A percentile compares a stretch with the other conserved stretches of the same genome.
Conservation (phyloP, 2,888 invertebrate species). For the Gandaritis pyraliata region DNA sequence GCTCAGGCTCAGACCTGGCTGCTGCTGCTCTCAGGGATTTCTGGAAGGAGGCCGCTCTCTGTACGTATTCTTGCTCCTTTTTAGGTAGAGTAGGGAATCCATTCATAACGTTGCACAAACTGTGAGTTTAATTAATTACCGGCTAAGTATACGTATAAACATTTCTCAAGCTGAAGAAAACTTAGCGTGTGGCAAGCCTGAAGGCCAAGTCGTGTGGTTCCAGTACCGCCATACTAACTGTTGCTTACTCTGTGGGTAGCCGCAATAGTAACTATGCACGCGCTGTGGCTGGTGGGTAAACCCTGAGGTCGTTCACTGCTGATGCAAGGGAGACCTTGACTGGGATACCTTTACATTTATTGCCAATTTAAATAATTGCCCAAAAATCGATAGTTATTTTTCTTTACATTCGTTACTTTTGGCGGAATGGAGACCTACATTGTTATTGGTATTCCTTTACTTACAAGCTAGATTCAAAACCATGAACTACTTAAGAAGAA, state of each 20-base stretch:
- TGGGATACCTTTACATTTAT: slow-evolving; percentile 20
- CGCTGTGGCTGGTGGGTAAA: slow-evolving; percentile 32
- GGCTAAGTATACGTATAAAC: neutral
- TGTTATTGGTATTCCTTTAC: too few relatives aligned
- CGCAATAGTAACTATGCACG: slow-evolving; percentile 4
- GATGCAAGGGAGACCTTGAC: slow-evolving; percentile 31
- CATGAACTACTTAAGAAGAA: too few relatives aligned
- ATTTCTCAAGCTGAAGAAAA: slow-evolving; percentile 20
- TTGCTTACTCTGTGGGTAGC: neutral
- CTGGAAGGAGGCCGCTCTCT: too few relatives aligned
- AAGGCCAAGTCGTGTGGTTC: slow-evolving; percentile 18
- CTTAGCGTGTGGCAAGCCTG: slow-evolving; percentile 15
- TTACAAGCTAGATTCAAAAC: too few relatives aligned
- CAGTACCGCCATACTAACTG: slow-evolving; percentile 8
- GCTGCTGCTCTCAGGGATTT: too few relatives aligned
- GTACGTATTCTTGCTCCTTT: too few relatives aligned
- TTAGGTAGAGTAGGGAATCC: too few relatives aligned
- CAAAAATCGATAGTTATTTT: slow-evolving; percentile 5
- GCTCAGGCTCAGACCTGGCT: too few relatives aligned
- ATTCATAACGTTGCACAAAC: too few relatives aligned
- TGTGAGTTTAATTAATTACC: too few relatives aligned
- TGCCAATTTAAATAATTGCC: slow-evolving; percentile 28
- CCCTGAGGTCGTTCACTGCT: slow-evolving; percentile 50
- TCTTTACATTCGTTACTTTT: neutral
- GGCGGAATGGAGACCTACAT: neutral